Evolutionary conservation across 2,113 vertebrate species (phyloP).

Genomic region (Brachyhypopomus occidentalis): DNA sequence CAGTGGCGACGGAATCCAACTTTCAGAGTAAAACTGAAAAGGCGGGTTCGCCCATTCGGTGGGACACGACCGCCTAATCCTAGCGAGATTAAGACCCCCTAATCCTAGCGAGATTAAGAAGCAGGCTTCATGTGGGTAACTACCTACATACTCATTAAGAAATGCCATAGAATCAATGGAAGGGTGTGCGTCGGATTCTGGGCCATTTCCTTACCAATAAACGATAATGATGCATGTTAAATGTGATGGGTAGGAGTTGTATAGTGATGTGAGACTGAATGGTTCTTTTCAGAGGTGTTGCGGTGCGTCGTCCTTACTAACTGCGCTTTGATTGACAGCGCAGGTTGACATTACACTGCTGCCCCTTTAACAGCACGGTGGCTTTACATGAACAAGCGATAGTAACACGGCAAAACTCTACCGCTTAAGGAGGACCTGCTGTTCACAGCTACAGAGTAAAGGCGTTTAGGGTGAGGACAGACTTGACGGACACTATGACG

Average conservation of each 20-base stretch:
- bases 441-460: too few species aligned
- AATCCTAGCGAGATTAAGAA: too few species aligned
- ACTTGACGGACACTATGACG: too few species aligned
- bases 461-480: too few species aligned
- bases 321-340: neutral
- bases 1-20: too few species aligned
- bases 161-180: neutral
- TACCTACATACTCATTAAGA: neutral
- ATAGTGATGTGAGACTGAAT: neutral
- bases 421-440: neutral
- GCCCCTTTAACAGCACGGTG: conserved; percentile 42
- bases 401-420: conserved; percentile 47
- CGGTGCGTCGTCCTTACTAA: neutral
- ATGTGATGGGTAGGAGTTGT: conserved; percentile 17
- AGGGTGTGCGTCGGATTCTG: neutral
- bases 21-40: too few species aligned
- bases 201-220: conserved; percentile 13
- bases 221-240: neutral
- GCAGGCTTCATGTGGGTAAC: too few species aligned
- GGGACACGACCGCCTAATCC: too few species aligned
- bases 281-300: conserved; percentile 30
- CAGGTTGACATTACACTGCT: conserved; percentile 51
- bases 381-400: neutral
- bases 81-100: too few species aligned
- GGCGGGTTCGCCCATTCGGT: too few species aligned